These are phyloP conservation scores for Elysia chlorotica DNA, from an alignment of 1,140 invertebrate genomes.

Conservation along the genomic window DNA sequence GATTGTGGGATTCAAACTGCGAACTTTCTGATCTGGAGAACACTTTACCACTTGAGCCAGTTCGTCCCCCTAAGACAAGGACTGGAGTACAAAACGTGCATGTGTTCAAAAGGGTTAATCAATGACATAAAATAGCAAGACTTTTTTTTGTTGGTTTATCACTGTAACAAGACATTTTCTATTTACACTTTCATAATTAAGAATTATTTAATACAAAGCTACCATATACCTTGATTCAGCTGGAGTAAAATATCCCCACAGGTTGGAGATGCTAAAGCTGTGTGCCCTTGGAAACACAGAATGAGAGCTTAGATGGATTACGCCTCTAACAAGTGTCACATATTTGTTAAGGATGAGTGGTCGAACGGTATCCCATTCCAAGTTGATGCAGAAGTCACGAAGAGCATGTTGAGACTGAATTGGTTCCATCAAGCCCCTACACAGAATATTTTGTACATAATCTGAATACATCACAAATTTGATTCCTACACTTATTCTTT, in stretches of 20 bases:
- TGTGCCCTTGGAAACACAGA: neutral
- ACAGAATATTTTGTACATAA: no score
- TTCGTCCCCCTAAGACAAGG: neutral
- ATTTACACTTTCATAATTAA: neutral
- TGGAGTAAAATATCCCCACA: neutral
- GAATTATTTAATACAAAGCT: neutral
- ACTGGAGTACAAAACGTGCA: neutral
- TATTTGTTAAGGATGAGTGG: neutral
- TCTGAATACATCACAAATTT: no score
- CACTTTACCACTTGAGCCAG: no score
- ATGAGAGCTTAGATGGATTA: neutral
- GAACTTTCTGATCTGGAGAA: no score
- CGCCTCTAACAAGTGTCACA: neutral
- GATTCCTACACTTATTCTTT: no score
- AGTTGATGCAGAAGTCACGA: neutral
- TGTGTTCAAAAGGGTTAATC: neutral
- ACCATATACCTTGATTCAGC: neutral
- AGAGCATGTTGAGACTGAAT: no score
- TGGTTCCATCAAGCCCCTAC: no score
- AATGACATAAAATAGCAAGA: neutral
- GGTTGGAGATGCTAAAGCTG: neutral
- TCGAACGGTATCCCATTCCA: constrained; percentile 2
- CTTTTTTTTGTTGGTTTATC: neutral
- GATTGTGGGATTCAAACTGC: no score
- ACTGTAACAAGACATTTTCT: neutral